A percentile compares a stretch with the other conserved stretches of the same genome.
Conservation (phyloP, 2,113 vertebrate species). For the Brachypodius melanocephalos region DNA sequence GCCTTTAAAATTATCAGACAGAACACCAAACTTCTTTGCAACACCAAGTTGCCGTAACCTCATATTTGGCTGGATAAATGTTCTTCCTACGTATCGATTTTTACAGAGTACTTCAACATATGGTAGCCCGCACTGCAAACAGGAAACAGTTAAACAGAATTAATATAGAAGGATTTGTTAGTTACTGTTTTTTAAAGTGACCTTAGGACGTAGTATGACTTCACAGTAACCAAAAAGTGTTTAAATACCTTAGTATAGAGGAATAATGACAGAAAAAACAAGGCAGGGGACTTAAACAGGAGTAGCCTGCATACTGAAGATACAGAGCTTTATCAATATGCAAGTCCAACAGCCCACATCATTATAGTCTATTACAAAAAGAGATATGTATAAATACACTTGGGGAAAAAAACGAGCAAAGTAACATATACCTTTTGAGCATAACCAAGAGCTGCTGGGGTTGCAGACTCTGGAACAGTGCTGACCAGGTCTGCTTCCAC, state of each 20-base stretch:
- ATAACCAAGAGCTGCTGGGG: constrained; percentile 94
- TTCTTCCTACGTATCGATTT: constrained; percentile 95
- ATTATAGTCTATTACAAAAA: background rate
- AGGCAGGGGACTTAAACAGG: background rate
- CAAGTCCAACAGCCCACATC: background rate
- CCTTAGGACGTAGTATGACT: background rate
- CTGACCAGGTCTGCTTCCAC: constrained; percentile 94
- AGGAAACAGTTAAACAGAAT: background rate
- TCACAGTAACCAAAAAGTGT: background rate
- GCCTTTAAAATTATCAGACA: constrained; percentile 94
- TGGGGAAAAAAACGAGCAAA: background rate
- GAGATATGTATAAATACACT: background rate
- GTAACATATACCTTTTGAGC: constrained; percentile 81
- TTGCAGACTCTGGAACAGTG: constrained; percentile 97
- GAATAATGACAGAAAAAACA: background rate
- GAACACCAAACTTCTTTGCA: constrained; percentile 95
- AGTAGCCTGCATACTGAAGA: fast-evolving
- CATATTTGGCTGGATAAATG: constrained; percentile 97
- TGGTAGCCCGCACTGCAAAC: constrained; percentile 84
- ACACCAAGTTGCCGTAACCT: constrained; percentile 95
- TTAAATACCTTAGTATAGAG: background rate
- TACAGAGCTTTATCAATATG: background rate
- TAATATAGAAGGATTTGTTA: background rate
- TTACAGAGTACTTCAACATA: constrained; percentile 97
- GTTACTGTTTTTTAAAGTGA: background rate